phyloP scores from a whole-genome alignment of 2,113 vertebrate species.

The Motacilla tschutschensis region DNA sequence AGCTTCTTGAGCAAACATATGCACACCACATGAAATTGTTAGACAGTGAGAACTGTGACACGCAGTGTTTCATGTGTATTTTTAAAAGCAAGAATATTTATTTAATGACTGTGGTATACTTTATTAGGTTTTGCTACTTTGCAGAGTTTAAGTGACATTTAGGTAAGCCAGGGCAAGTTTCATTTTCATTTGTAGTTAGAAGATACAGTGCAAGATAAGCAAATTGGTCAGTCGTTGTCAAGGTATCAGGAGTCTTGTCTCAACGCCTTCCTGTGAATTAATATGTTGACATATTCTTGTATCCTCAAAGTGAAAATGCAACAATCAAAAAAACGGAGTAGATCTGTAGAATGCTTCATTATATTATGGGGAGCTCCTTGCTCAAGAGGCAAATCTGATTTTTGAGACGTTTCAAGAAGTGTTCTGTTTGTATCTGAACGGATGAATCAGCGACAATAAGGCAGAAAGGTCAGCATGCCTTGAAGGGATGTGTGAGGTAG shows the following conservation, averaged over 20 bases:
- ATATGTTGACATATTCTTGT: not conserved
- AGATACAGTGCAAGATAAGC: not conserved
- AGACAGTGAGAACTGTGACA: not conserved
- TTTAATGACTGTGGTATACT: not conserved
- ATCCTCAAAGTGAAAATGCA: not conserved
- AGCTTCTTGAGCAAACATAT: not conserved
- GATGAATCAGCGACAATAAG: not conserved
- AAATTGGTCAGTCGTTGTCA: not conserved
- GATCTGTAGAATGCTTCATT: not conserved
- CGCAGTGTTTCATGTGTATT: not conserved
- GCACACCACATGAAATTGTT: not conserved
- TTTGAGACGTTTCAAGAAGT: not conserved
- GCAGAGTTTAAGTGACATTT: not conserved
- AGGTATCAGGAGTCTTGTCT: accelerated
- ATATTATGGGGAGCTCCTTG: not conserved
- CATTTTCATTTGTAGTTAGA: not conserved
- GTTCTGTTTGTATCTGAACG: not conserved
- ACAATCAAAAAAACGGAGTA: not conserved
- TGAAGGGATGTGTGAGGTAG: constrained; percentile 74
- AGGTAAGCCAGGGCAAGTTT: not conserved
- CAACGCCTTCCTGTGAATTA: not conserved
- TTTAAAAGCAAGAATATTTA: not conserved
- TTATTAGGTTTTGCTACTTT: not conserved
- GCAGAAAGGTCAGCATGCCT: not conserved
- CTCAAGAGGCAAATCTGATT: not conserved